Conservation (phyloP, 2,113 vertebrate species). For the Agelaius tricolor region DNA sequence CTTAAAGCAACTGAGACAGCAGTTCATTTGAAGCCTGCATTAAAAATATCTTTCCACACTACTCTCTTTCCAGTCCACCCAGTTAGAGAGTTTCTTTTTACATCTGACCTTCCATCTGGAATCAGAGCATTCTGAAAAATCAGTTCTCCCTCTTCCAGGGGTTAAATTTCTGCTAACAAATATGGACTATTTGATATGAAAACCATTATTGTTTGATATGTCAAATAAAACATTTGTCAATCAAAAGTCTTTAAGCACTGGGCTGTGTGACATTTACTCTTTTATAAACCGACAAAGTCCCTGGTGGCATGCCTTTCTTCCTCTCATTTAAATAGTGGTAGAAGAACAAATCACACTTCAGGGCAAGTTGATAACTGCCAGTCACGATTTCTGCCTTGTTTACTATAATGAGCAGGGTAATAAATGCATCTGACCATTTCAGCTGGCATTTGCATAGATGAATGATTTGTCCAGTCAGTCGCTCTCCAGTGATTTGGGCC, state of each 20-base stretch:
- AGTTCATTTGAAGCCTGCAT: conserved; percentile 57
- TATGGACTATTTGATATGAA: conserved; percentile 82
- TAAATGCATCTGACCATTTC: conserved; percentile 89
- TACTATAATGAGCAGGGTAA: conserved; percentile 90
- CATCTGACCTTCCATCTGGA: conserved; percentile 59
- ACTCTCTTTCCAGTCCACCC: conserved; percentile 63
- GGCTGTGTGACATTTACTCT: conserved; percentile 91
- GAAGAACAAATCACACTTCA: conserved; percentile 85
- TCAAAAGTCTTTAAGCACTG: conserved; percentile 87
- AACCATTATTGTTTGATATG: conserved; percentile 89
- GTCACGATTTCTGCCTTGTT: conserved; percentile 86
- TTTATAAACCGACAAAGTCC: conserved; percentile 85
- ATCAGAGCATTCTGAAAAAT: conserved; percentile 59
- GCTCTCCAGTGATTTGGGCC: conserved; percentile 86
- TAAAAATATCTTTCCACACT: conserved; percentile 58
- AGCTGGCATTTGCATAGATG: conserved; percentile 94
- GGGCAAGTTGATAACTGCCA: conserved; percentile 88
- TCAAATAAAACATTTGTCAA: conserved; percentile 93
- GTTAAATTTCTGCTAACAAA: conserved; percentile 82
- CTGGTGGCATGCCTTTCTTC: conserved; percentile 84
- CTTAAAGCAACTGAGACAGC: conserved; percentile 57
- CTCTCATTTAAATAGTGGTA: conserved; percentile 85
- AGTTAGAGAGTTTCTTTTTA: conserved; percentile 65
- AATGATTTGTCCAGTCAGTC: conserved; percentile 91
- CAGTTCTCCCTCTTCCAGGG: conserved; percentile 69